Evolutionary conservation across 2,113 vertebrate genomes (phyloP).

Genomic region (Chaetura pelagica): DNA sequence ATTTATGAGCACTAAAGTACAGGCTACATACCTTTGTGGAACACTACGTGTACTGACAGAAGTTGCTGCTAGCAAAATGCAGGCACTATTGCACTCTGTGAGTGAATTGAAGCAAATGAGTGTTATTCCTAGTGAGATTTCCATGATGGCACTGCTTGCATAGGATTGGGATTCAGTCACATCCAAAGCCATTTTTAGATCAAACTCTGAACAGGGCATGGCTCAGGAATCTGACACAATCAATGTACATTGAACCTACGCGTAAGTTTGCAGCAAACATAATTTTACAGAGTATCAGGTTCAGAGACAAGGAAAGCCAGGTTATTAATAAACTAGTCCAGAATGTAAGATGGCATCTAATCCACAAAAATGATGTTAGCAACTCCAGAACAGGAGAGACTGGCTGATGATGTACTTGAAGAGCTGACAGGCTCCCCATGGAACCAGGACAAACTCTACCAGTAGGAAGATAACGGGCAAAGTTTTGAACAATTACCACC

Average conservation of each 20-base stretch:
- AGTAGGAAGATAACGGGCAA: not conserved
- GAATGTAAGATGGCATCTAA: not conserved
- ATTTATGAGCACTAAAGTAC: not conserved
- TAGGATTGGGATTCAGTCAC: not conserved
- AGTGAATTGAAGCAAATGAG: not conserved
- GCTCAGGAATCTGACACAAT: not conserved
- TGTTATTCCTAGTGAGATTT: not conserved
- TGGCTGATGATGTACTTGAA: not conserved
- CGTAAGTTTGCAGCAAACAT: not conserved
- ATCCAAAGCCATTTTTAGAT: not conserved
- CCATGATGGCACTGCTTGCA: not conserved
- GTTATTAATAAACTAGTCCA: not conserved
- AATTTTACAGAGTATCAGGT: not conserved
- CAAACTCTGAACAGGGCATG: fast-evolving
- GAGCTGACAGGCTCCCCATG: not conserved
- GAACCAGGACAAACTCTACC: not conserved
- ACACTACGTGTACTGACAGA: not conserved
- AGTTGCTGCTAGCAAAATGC: not conserved
- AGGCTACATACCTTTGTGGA: not conserved
- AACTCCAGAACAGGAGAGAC: not conserved
- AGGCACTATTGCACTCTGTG: not conserved
- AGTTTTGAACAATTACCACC: not conserved
- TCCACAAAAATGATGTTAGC: not conserved
- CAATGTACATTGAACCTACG: not conserved
- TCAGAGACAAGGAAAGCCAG: not conserved